A percentile compares a stretch with the other conserved stretches of the same genome.
phyloP scores from a whole-genome alignment of 2,888 invertebrate genomes.

The Suillia variegata region DNA sequence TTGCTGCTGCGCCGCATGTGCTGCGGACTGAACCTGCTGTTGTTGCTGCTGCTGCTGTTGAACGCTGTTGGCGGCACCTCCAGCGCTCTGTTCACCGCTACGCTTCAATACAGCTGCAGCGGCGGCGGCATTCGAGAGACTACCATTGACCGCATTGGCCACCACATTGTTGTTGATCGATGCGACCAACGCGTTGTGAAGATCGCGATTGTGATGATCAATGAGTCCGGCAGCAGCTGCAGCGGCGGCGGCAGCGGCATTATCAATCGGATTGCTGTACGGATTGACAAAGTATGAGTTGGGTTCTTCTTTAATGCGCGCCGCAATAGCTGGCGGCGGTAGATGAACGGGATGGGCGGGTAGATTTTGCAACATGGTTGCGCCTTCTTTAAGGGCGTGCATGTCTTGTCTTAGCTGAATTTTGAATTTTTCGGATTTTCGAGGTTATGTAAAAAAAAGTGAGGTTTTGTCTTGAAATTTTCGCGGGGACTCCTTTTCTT shows the following conservation, averaged over 20 bases:
- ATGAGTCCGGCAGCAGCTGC: constrained; percentile 54
- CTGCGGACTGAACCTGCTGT: not conserved
- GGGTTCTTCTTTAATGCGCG: constrained; percentile 37
- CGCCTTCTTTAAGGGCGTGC: constrained; percentile 51
- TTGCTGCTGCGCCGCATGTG: constrained; percentile 26
- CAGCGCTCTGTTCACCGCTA: constrained; percentile 36
- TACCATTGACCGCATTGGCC: constrained; percentile 52
- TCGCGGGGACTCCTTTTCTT: no score
- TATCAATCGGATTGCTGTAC: constrained; percentile 66
- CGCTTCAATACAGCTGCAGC: constrained; percentile 52
- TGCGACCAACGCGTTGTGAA: constrained; percentile 62
- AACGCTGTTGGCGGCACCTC: constrained; percentile 56
- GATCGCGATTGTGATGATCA: constrained; percentile 58
- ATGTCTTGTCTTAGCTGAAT: constrained; percentile 49
- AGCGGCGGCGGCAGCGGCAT: constrained; percentile 55
- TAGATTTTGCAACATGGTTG: constrained; percentile 51
- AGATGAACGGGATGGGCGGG: constrained; percentile 33
- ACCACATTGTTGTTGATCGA: constrained; percentile 63
- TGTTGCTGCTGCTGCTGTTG: constrained; percentile 54
- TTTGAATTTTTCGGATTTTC: constrained; percentile 28
- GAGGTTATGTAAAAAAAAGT: not conserved
- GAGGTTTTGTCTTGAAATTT: not conserved
- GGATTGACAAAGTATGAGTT: constrained; percentile 50
- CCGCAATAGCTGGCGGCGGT: constrained; percentile 31
- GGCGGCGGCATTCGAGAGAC: constrained; percentile 60